These are phyloP conservation scores for Lasioglossum villosulum DNA, from an alignment of 2,888 invertebrate genomes.

Conservation along the genomic window DNA sequence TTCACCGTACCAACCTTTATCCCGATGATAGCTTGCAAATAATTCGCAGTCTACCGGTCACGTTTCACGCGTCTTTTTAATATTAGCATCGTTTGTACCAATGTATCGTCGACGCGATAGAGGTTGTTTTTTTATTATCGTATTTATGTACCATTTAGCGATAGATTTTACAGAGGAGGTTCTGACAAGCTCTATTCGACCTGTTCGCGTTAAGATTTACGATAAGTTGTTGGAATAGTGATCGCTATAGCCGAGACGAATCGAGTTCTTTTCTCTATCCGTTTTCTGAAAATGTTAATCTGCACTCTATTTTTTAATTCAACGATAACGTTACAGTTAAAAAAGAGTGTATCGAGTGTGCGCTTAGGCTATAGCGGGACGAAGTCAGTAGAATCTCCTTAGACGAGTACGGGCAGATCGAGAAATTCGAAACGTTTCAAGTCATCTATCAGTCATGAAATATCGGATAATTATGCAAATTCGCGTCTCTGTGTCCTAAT, in stretches of 20 bases:
- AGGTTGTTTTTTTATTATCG: constrained; percentile 20
- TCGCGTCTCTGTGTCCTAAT: background rate
- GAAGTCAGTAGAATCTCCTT: constrained; percentile 53
- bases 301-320: background rate
- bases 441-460: constrained; percentile 12
- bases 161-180: constrained; percentile 25
- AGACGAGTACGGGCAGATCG: constrained; percentile 40
- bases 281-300: background rate
- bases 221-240: constrained; percentile 6
- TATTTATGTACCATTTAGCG: constrained; percentile 49
- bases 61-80: constrained; percentile 17
- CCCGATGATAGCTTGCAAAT: background rate
- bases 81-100: constrained; percentile 19
- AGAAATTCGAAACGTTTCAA: constrained; percentile 23
- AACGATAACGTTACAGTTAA: background rate
- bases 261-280: too few relatives aligned
- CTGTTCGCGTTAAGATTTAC: constrained; percentile 30
- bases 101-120: constrained; percentile 13
- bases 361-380: constrained; percentile 10
- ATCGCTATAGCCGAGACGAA: background rate
- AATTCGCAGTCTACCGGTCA: constrained; percentile 4
- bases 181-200: constrained; percentile 36
- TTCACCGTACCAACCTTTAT: background rate
- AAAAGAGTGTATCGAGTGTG: background rate
- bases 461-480: background rate